Conservation (phyloP, 2,113 vertebrate species). For the Ariopsis seemanni region DNA sequence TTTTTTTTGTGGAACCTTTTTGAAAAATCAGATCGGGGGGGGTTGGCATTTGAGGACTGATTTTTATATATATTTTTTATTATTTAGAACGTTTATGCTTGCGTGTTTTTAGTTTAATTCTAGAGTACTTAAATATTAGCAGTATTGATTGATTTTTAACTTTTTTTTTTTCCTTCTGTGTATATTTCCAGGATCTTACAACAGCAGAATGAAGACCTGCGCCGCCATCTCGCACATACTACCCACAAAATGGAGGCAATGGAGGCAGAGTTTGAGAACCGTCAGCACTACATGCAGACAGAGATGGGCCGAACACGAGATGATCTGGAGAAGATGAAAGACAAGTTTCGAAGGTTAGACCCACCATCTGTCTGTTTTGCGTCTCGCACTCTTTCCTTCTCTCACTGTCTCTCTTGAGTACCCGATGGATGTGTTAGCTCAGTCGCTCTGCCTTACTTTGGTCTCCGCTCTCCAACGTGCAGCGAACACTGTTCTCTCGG, state of each 20-base stretch:
- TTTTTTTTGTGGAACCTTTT: not conserved
- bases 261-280: conserved; percentile 90
- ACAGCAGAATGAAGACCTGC: conserved; percentile 94
- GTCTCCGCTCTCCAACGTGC: not conserved
- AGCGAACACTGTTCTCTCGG: conserved; percentile 24
- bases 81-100: not conserved
- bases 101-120: not conserved
- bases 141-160: not conserved
- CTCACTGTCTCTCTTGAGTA: not conserved
- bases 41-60: not conserved
- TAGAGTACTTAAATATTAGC: not conserved
- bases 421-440: not conserved
- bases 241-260: conserved; percentile 90
- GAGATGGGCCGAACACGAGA: conserved; percentile 90
- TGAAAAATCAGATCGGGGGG: not conserved
- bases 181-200: conserved; percentile 81
- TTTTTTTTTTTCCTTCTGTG: not conserved
- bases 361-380: not conserved
- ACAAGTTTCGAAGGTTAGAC: conserved; percentile 92
- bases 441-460: conserved; percentile 1
- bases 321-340: conserved; percentile 96
- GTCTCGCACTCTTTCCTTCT: not conserved
- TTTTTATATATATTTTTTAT: not conserved
- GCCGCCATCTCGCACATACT: conserved; percentile 81
- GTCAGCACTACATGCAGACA: conserved; percentile 89